Percentiles rank a stretch among this genome's conserved stretches.
These are phyloP conservation scores for Trichogramma dendrolimi DNA, from an alignment of 2,888 invertebrate species.

Conservation along the genomic window DNA sequence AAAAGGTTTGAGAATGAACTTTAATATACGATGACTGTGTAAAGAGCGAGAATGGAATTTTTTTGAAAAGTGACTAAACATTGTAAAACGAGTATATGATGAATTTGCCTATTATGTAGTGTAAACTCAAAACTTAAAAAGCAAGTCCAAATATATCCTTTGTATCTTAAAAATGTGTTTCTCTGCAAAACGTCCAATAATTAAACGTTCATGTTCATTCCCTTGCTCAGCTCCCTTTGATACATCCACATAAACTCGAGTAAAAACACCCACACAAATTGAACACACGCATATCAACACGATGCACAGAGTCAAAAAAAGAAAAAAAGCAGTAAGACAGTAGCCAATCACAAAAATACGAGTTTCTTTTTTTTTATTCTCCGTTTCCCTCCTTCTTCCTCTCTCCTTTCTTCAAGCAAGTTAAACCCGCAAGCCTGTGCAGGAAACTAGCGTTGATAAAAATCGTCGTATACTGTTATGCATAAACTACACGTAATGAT, in stretches of 20 bases:
- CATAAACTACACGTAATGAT: conserved; percentile 53
- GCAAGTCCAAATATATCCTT: conserved; percentile 8
- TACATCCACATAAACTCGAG: too few species aligned
- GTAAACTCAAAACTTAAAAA: too few species aligned
- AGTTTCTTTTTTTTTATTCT: conserved; percentile 11
- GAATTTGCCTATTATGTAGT: too few species aligned
- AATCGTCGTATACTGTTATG: conserved; percentile 49
- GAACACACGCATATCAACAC: too few species aligned
- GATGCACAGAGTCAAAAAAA: too few species aligned
- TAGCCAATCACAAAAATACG: too few species aligned
- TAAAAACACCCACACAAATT: too few species aligned
- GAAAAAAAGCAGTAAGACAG: too few species aligned
- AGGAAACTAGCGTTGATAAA: conserved; percentile 49
- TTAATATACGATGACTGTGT: conserved; percentile 15
- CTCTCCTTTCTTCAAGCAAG: conserved; percentile 5
- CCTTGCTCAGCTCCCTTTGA: background rate
- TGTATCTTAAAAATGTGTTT: conserved; percentile 18
- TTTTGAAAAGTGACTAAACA: background rate
- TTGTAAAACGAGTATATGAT: conserved; percentile 15
- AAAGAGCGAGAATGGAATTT: conserved; percentile 9
- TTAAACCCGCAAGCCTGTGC: conserved; percentile 33
- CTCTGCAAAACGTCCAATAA: background rate
- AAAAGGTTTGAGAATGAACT: conserved; percentile 17
- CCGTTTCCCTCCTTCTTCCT: background rate
- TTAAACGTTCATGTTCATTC: conserved; percentile 3